Evolutionary conservation across 2,113 vertebrate species (phyloP), one percentile per base, ranked within the genome.

Genomic region (Centrocercus urophasianus): DNA sequence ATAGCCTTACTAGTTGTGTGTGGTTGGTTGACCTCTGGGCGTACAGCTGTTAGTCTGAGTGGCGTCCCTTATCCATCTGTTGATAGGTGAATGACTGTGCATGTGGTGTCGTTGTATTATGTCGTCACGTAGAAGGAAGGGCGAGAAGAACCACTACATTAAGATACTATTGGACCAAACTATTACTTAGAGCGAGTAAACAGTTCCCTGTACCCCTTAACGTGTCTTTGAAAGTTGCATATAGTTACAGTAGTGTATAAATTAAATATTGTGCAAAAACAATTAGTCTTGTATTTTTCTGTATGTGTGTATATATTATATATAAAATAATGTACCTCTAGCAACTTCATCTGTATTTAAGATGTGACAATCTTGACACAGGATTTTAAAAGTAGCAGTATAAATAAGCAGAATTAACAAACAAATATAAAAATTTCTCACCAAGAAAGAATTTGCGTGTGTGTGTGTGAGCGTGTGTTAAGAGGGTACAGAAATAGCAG

Each of bases 211-310:
- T 98, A 95, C 97, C 97, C 97, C 97, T 97, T 97, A 97, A 97
- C 91, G 86, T 98, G 97, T 98, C 98, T 96, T 97, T 96, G 97
- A 97, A 98, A 97, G 98, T 99, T 98, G 97, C 98, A 98, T 98
- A 98, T 98, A 98, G 98, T 98, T 98, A 98, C 98, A 97, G 98
- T 99, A 98, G 98, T 98, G 98, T 98, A 98, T 98, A 98, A 98
- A 98, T 98, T 99, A 98, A 99, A 98, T 98, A 98, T 98, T 97
- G 98, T 98, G 98, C 96, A 91, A 97, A 97, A 98, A 89, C 96
- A 98, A 95, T 95, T 97, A 97, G 98, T 98, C 98, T 97, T 98
- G 98, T 98, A 98, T 98, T 98, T 98, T 98, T 98, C 97, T 98
- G 97, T 98, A 96, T 97, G 96, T 98, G 97, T 98, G 92, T 98